A percentile compares a stretch with the other conserved stretches of the same genome.
phyloP scores from a whole-genome alignment of 2,113 vertebrate genomes.

The Asarcornis scutulata region DNA sequence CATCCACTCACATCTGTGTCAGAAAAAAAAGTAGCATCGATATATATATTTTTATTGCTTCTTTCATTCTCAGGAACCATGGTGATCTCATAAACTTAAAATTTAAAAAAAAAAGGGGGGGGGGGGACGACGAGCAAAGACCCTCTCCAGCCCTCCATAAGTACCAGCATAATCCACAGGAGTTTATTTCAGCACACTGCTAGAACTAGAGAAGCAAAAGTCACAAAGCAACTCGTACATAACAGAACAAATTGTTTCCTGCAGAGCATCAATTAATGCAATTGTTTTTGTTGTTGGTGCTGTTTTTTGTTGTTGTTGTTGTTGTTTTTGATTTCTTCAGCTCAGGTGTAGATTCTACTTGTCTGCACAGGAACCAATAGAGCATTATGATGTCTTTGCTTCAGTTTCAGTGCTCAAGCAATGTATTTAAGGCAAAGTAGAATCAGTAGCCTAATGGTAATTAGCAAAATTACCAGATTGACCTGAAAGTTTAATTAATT shows the following conservation, averaged over 20 bases:
- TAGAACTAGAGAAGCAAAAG: neutral
- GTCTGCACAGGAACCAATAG: neutral
- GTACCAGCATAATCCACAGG: neutral
- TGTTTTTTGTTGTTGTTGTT: too few relatives aligned
- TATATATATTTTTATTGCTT: neutral
- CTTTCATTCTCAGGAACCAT: neutral
- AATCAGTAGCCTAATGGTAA: neutral
- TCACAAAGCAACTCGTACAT: neutral
- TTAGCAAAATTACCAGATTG: neutral
- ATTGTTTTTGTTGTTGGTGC: neutral
- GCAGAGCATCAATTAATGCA: neutral
- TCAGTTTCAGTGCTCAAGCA: neutral
- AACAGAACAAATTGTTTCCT: neutral
- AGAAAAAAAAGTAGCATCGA: neutral
- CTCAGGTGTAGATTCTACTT: neutral
- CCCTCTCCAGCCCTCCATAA: neutral
- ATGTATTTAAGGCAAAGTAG: neutral
- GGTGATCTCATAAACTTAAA: neutral
- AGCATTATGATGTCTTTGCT: slow-evolving; percentile 13
- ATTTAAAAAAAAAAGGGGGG: neutral
- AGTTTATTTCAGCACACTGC: neutral
- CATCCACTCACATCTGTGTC: neutral
- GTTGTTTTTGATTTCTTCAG: neutral
- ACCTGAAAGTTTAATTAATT: slow-evolving; percentile 17
- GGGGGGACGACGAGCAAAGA: too few relatives aligned